These are phyloP conservation scores for Acrocephalus kingi DNA, from an alignment of 2,113 vertebrate species.

Conservation along the genomic window DNA sequence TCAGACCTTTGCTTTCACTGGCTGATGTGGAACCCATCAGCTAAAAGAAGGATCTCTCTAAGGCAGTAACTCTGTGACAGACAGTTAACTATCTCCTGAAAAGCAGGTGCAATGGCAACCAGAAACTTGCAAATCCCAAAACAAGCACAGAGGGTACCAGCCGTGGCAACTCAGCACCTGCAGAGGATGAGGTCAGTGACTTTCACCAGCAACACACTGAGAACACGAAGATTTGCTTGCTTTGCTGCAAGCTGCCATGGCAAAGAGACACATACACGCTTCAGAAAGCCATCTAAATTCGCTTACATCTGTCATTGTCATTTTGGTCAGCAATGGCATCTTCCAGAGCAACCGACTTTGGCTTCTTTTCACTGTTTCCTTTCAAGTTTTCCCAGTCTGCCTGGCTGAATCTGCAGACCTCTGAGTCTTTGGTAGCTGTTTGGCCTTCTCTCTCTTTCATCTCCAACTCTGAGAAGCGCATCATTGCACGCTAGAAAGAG, in stretches of 20 bases:
- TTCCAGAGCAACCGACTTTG: constrained; percentile 79
- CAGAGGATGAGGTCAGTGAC: not conserved
- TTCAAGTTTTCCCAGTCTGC: constrained; percentile 85
- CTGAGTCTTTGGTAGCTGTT: constrained; percentile 85
- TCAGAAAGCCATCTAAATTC: constrained; percentile 50
- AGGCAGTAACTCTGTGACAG: not conserved
- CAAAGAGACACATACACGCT: not conserved
- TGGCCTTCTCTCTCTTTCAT: constrained; percentile 92
- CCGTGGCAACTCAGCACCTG: not conserved
- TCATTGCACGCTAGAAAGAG: constrained; percentile 92
- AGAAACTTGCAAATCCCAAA: not conserved
- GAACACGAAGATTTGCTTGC: not conserved
- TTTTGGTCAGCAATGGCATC: constrained; percentile 78
- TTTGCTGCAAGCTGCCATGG: not conserved
- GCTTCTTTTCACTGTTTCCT: constrained; percentile 81
- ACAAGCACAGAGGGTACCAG: not conserved
- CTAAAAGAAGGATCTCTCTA: not conserved
- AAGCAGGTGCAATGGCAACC: not conserved
- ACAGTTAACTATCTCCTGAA: not conserved
- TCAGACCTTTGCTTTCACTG: not conserved
- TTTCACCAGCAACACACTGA: not conserved
- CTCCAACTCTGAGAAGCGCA: constrained; percentile 97
- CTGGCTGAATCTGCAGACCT: constrained; percentile 82
- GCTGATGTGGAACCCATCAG: not conserved
- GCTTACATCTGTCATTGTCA: constrained; percentile 80